These are phyloP conservation scores for Spinus pinus DNA, from an alignment of 2,797 vertebrate genomes.

Conservation along the genomic window DNA sequence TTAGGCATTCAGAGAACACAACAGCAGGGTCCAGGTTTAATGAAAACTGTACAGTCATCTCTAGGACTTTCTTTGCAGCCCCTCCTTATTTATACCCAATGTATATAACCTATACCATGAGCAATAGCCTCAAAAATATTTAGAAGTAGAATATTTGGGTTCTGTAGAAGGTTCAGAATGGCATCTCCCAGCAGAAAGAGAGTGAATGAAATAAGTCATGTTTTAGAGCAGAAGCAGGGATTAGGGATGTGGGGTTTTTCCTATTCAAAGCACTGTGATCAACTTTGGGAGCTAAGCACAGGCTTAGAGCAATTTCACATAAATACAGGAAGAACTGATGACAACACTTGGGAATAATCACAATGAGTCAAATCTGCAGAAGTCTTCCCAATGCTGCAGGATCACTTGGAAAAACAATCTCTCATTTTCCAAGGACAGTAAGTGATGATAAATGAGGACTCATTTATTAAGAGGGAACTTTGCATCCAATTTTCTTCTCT, in stretches of 20 bases:
- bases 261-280: neutral
- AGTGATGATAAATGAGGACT: slow-evolving; percentile 51
- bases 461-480: slow-evolving; percentile 19
- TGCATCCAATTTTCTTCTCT: slow-evolving; percentile 14
- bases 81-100: neutral
- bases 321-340: slow-evolving; percentile 59
- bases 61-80: neutral
- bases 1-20: neutral
- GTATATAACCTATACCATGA: neutral
- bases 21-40: neutral
- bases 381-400: slow-evolving; percentile 42
- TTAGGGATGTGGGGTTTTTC: neutral
- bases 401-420: slow-evolving; percentile 55
- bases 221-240: neutral
- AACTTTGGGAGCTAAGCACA: neutral
- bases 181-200: neutral
- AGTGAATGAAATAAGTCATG: neutral
- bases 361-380: slow-evolving; percentile 57
- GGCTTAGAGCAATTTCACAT: slow-evolving; percentile 49
- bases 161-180: neutral
- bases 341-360: slow-evolving; percentile 65
- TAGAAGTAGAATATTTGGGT: neutral
- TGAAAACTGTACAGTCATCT: neutral
- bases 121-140: neutral
- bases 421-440: slow-evolving; percentile 52